These are phyloP conservation scores for Sphenodon punctatus DNA, from an alignment of 2,797 vertebrate genomes.

Conservation along the genomic window DNA sequence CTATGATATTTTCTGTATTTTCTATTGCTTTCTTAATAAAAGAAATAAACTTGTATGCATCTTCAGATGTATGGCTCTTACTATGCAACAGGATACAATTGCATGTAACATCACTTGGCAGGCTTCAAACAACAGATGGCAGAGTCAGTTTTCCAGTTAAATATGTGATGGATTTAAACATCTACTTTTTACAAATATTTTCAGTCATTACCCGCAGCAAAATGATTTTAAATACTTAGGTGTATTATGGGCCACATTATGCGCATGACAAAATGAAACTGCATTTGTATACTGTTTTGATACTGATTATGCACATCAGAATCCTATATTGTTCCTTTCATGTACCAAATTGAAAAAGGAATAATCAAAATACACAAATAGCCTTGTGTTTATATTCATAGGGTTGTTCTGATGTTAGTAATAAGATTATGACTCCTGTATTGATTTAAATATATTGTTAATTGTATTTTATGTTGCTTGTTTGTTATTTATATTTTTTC, in stretches of 20 bases:
- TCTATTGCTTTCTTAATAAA: too few species aligned
- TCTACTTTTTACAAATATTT: neutral
- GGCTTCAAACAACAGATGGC: neutral
- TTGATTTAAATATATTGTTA: neutral
- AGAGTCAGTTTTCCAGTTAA: neutral
- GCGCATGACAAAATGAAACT: neutral
- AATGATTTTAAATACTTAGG: neutral
- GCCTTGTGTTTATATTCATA: neutral
- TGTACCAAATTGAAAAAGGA: neutral
- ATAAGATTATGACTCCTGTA: neutral
- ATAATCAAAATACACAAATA: neutral
- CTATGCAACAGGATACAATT: neutral
- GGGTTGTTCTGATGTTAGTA: neutral
- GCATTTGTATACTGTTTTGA: neutral
- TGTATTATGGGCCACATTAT: neutral
- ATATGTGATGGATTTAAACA: neutral
- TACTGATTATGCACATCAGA: too few species aligned
- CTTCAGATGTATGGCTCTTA: fast-evolving
- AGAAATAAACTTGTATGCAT: neutral
- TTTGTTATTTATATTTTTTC: neutral
- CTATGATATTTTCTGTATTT: too few species aligned
- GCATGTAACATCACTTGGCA: neutral
- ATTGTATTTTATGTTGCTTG: neutral
- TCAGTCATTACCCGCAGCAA: neutral
- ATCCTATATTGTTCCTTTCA: neutral